Evolutionary conservation across 2,888 invertebrate genomes (phyloP).

Genomic region (Ariolimax columbianus): DNA sequence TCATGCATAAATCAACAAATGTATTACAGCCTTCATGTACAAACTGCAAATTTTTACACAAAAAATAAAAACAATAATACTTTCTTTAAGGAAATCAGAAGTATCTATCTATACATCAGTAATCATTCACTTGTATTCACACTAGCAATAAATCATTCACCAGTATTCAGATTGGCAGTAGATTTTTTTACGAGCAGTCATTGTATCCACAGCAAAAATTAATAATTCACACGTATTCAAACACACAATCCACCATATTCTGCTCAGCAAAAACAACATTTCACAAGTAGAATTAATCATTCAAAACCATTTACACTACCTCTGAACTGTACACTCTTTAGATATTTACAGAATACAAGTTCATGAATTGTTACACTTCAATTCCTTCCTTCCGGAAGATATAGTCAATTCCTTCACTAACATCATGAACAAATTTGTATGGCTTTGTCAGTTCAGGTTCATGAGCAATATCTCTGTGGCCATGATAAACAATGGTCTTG

Average conservation of each 20-base stretch:
- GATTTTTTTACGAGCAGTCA: not conserved
- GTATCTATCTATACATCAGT: too few species aligned
- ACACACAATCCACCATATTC: not conserved
- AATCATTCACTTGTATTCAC: not conserved
- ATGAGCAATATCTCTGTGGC: conserved; percentile 75
- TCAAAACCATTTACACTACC: not conserved
- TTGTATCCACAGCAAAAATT: not conserved
- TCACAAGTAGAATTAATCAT: not conserved
- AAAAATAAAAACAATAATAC: too few species aligned
- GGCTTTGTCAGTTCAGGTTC: conserved; percentile 74
- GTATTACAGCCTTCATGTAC: too few species aligned
- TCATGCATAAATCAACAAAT: too few species aligned
- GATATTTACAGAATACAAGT: not conserved
- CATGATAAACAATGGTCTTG: conserved; percentile 66
- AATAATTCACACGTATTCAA: not conserved
- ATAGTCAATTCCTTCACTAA: conserved; percentile 72
- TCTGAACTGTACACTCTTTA: not conserved
- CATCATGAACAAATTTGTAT: conserved; percentile 69
- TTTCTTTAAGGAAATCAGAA: too few species aligned
- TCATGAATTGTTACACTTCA: not conserved
- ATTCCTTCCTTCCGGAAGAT: conserved; percentile 70
- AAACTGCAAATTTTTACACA: too few species aligned
- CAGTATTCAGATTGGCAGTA: not conserved
- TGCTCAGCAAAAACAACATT: too few species aligned
- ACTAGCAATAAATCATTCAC: not conserved